These are phyloP conservation scores for Stichodactyla mertensii DNA, from an alignment of 64 coral and sea anemone genomes.

Conservation along the genomic window DNA sequence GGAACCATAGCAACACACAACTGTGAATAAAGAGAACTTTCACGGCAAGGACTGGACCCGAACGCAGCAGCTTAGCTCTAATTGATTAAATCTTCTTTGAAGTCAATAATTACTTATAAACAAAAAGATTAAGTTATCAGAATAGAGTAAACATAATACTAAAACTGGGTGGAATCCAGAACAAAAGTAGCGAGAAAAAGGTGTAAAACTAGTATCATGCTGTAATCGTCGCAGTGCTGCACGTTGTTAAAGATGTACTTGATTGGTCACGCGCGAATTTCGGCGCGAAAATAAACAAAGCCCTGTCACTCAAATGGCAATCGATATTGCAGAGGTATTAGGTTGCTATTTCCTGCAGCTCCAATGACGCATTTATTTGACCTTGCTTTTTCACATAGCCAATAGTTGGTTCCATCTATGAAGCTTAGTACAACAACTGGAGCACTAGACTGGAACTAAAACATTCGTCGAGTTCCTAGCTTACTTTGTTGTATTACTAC, in stretches of 20 bases:
- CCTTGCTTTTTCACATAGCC: background rate
- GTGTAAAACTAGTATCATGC: background rate
- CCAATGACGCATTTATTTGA: background rate
- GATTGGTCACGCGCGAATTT: background rate
- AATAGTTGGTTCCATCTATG: background rate
- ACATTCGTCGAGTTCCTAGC: background rate
- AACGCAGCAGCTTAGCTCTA: background rate
- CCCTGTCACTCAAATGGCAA: background rate
- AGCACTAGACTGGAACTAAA: constrained; percentile 13
- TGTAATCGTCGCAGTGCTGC: background rate
- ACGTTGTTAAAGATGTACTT: background rate
- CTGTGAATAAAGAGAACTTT: background rate
- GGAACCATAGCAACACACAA: background rate
- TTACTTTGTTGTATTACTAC: background rate
- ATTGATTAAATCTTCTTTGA: background rate
- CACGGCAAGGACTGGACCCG: background rate
- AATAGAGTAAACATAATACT: background rate
- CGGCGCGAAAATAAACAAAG: constrained; percentile 11
- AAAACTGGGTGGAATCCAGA: background rate
- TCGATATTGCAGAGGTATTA: background rate
- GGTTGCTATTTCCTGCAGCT: background rate
- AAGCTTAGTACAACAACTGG: background rate
- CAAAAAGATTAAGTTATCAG: background rate
- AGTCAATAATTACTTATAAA: background rate
- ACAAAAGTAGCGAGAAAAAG: background rate